Percentiles rank a stretch among this genome's conserved stretches.
phyloP scores from a whole-genome alignment of 2,888 invertebrate genomes.

The Diarsia dahlii region DNA sequence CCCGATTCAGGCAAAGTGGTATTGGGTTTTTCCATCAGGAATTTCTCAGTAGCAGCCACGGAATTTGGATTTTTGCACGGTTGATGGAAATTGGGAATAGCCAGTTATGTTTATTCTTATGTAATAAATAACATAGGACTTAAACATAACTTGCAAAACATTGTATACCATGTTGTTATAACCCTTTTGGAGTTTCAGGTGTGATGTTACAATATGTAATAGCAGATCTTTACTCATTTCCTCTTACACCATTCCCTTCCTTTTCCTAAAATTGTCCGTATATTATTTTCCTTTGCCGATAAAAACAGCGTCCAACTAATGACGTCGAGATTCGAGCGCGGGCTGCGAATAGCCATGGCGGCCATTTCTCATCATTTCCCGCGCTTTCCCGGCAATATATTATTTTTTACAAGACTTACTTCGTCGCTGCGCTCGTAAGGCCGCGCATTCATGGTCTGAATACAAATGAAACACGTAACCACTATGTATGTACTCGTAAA shows the following conservation, averaged over 20 bases:
- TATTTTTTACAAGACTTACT: constrained; percentile 74
- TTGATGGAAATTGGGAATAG: too few relatives aligned
- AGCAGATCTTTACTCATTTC: neutral
- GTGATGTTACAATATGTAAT: neutral
- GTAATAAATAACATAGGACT: too few relatives aligned
- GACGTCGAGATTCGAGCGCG: constrained; percentile 79
- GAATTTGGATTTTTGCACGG: too few relatives aligned
- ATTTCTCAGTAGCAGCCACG: too few relatives aligned
- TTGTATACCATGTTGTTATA: too few relatives aligned
- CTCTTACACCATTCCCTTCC: neutral
- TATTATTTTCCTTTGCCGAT: constrained; percentile 68
- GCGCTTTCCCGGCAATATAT: constrained; percentile 83
- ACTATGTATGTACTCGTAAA: constrained; percentile 59
- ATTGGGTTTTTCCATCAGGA: too few relatives aligned
- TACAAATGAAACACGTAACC: constrained; percentile 68
- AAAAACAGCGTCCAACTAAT: constrained; percentile 83
- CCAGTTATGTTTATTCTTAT: too few relatives aligned
- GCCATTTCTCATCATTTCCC: constrained; percentile 86
- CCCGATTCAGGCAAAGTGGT: too few relatives aligned
- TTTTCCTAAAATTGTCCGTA: constrained; percentile 12
- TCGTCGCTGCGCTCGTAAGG: constrained; percentile 66
- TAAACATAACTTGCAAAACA: too few relatives aligned
- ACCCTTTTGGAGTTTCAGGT: too few relatives aligned
- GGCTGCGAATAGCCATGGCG: constrained; percentile 73
- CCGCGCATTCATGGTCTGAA: constrained; percentile 70